Percentiles rank a stretch among this genome's conserved stretches.
phyloP scores from a whole-genome alignment of 2,797 vertebrate genomes.

The Lepilemur septentrionalis region DNA sequence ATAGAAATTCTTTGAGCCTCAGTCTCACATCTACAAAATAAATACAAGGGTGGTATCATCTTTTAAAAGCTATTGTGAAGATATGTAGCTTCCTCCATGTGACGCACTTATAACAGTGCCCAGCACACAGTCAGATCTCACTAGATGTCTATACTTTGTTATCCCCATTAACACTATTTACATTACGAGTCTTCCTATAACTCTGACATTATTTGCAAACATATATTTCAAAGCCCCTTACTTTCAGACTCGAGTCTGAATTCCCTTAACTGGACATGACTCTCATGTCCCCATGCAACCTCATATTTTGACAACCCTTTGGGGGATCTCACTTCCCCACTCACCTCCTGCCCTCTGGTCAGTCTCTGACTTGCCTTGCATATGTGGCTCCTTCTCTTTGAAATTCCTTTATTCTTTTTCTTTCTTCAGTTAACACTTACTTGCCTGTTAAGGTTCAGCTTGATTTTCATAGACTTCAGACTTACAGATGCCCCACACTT shows the following conservation, averaged over 20 bases:
- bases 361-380: neutral
- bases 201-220: neutral
- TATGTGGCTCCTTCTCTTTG: neutral
- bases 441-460: neutral
- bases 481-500: rapidly evolving
- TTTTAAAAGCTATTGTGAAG: neutral
- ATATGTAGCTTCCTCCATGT: neutral
- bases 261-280: neutral
- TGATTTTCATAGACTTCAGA: neutral
- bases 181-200: neutral
- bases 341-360: neutral
- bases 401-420: neutral
- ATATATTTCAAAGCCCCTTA: neutral
- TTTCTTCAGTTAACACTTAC: neutral
- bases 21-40: neutral
- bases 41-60: neutral
- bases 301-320: neutral
- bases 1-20: neutral
- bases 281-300: rapidly evolving
- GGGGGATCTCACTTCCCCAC: neutral
- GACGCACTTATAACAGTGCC: neutral
- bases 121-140: neutral
- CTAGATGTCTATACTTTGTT: neutral
- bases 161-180: neutral
- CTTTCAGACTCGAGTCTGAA: neutral